phyloP scores from a whole-genome alignment of 2,113 vertebrate species.

The Ammodytes dubius region DNA sequence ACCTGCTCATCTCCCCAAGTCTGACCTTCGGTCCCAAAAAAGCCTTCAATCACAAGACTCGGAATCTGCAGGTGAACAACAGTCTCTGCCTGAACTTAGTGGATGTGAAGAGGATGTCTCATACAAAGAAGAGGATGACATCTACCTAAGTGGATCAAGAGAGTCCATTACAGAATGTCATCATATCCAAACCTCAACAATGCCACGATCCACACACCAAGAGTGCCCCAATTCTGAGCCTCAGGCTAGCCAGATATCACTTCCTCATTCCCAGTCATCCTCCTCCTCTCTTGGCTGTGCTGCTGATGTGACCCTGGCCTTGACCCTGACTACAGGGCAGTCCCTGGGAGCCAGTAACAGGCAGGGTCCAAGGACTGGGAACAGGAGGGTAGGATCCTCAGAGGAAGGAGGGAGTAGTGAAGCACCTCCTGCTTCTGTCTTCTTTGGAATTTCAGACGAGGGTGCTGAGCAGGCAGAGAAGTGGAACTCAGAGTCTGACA shows the following conservation, averaged over 20 bases:
- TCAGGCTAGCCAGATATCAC: conserved; percentile 60
- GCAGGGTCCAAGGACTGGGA: conserved; percentile 76
- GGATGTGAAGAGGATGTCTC: conserved; percentile 57
- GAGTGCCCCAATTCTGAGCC: conserved; percentile 36
- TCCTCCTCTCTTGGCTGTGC: conserved; percentile 76
- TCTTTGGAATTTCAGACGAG: conserved; percentile 92
- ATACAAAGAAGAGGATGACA: conserved; percentile 47
- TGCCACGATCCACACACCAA: conserved; percentile 26
- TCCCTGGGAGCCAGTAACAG: conserved; percentile 78
- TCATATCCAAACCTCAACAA: conserved; percentile 33
- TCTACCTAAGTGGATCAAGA: conserved; percentile 45
- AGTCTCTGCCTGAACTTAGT: conserved; percentile 36
- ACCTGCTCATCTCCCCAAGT: conserved; percentile 37
- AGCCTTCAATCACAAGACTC: conserved; percentile 67
- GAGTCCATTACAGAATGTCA: conserved; percentile 45
- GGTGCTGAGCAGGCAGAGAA: conserved; percentile 85
- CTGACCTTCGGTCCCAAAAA: conserved; percentile 72
- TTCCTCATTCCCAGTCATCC: conserved; percentile 54
- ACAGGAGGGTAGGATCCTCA: conserved; percentile 87
- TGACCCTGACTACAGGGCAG: conserved; percentile 77
- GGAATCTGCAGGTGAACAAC: conserved; percentile 50
- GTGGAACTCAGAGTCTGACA: conserved; percentile 86
- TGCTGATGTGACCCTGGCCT: conserved; percentile 84
- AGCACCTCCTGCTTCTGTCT: conserved; percentile 91
- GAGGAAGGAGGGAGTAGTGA: conserved; percentile 92